Evolutionary conservation across 2,888 invertebrate genomes (phyloP).

Genomic region (Mechanitis mazaeus): DNA sequence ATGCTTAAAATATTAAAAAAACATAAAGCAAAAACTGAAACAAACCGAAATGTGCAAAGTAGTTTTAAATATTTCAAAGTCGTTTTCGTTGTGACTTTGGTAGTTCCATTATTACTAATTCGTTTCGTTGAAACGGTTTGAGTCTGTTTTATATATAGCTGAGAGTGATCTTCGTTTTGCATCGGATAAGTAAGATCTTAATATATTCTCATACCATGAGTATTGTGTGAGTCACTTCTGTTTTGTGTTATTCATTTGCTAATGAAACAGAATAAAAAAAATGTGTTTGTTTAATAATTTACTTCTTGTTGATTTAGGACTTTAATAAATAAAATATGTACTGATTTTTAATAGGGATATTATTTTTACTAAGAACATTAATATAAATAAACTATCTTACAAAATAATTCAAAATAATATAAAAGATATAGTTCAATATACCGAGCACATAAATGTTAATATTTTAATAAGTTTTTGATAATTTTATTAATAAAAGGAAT

Average conservation of each 20-base stretch:
- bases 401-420: too few species aligned
- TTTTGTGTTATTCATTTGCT: background rate
- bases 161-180: constrained; percentile 15
- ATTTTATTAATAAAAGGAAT: too few species aligned
- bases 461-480: too few species aligned
- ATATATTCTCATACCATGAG: background rate
- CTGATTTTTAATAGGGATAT: too few species aligned
- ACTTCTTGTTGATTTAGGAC: too few species aligned
- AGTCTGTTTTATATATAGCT: constrained; percentile 9
- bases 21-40: background rate
- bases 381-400: too few species aligned
- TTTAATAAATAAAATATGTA: too few species aligned
- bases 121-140: constrained; percentile 4
- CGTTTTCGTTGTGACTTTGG: background rate
- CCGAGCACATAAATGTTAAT: too few species aligned
- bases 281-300: too few species aligned
- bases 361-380: too few species aligned
- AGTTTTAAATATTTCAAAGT: background rate
- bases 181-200: constrained; percentile 7
- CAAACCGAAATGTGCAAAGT: background rate
- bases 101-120: background rate
- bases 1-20: background rate
- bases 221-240: background rate
- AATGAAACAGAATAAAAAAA: background rate
- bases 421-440: too few species aligned